These are phyloP conservation scores for Fulica atra DNA, from an alignment of 2,113 vertebrate species.

Conservation along the genomic window DNA sequence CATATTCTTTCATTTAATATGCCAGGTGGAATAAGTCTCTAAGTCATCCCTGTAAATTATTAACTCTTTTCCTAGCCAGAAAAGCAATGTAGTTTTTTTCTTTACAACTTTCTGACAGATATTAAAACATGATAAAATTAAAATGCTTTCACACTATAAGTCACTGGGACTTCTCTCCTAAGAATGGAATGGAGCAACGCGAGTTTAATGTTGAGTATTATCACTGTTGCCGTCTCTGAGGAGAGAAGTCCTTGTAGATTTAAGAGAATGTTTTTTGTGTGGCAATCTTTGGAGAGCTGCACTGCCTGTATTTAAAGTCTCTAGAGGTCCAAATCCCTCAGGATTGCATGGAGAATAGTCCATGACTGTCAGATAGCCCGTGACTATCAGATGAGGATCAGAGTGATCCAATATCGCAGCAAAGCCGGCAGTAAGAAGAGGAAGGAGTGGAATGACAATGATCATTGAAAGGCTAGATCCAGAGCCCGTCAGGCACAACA, in stretches of 20 bases:
- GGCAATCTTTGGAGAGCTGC: not conserved
- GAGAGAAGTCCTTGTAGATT: not conserved
- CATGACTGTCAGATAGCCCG: too few species aligned
- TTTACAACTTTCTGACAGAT: constrained; percentile 13
- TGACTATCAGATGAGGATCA: not conserved
- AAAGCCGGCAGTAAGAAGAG: not conserved
- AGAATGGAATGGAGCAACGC: not conserved
- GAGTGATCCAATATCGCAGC: not conserved
- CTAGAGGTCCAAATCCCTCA: not conserved
- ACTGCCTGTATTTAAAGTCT: not conserved
- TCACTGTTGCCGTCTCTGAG: not conserved
- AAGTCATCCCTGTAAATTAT: not conserved
- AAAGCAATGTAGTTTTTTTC: not conserved
- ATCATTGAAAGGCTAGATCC: not conserved
- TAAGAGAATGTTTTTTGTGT: not conserved
- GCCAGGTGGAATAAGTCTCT: not conserved
- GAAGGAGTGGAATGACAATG: not conserved
- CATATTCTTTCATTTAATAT: not conserved
- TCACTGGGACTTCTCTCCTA: not conserved
- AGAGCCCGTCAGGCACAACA: not conserved
- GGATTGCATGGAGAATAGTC: not conserved
- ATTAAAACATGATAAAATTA: constrained; percentile 36
- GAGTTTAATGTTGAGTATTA: constrained; percentile 38
- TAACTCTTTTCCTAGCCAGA: constrained; percentile 9
- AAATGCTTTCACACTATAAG: not conserved